Conservation (phyloP, 2,113 vertebrate genomes). For the Serilophus lunatus region DNA sequence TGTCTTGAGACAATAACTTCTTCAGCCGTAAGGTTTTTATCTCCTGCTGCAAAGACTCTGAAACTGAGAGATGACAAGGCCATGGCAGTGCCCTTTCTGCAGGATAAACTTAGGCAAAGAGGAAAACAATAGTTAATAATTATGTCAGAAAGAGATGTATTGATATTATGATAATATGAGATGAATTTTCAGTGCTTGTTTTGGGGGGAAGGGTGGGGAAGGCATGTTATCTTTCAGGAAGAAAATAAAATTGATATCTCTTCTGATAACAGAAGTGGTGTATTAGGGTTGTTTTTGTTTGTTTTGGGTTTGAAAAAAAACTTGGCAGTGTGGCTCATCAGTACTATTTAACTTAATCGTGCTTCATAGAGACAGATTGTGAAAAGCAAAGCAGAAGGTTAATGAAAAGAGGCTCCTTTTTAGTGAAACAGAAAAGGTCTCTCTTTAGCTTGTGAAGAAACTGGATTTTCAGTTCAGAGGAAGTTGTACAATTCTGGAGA, state of each 20-base stretch:
- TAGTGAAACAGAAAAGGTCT: not conserved
- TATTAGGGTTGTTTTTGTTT: accelerated
- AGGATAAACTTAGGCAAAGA: not conserved
- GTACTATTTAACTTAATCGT: not conserved
- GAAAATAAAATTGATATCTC: not conserved
- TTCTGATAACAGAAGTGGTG: not conserved
- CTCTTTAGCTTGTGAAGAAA: not conserved
- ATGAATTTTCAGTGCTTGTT: not conserved
- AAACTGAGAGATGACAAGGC: not conserved
- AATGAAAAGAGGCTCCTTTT: not conserved
- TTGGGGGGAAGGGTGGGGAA: accelerated
- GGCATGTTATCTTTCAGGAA: not conserved
- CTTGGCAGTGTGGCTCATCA: not conserved
- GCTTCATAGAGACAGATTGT: not conserved
- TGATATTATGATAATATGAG: not conserved
- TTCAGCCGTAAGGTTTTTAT: not conserved
- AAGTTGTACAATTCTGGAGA: not conserved
- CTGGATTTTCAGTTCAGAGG: not conserved
- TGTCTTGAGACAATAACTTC: not conserved
- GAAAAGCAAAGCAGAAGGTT: not conserved
- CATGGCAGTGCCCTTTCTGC: not conserved
- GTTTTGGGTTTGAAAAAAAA: no score
- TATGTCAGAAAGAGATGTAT: not conserved
- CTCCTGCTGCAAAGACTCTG: not conserved
- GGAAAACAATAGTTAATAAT: not conserved